Evolutionary conservation across 2,797 vertebrate species (phyloP), one percentile per base, ranked within the genome.

Genomic region (Lagodon rhomboides): DNA sequence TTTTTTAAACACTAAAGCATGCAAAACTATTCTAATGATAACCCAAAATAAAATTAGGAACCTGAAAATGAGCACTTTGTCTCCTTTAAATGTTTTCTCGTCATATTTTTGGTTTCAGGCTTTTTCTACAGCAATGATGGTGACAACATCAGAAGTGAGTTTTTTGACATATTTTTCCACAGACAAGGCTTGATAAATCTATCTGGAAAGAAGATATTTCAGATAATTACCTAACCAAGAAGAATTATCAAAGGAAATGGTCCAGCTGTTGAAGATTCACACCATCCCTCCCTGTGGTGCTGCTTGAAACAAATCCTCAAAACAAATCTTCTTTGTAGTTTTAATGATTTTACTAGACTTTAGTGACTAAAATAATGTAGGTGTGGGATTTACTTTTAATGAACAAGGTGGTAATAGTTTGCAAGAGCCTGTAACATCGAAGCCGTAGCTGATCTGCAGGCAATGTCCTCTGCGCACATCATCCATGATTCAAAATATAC

Each of bases 201-300:
- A 60, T 67, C 55, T 73, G 12, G 64, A 80, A 75, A 79, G 27
- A 54, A 23, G 11, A 69, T 77, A 73, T 84, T 82, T 75, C 38
- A 75, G 56, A 84, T 78, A 75, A 76, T 77, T 86, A 78, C 58
- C 2, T 56, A 73, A 69, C 82, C 53, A 78, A 60, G 47, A 47
- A 16, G 25, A 78, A 65, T 2, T 71, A 34, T 70, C 74, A 74
- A 25, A 68, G 53, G 41, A 69, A 51, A 73, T 44, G 20, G 47
- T 10, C 9, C 7, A 25, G 22, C 44, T 53, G 17, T 22, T 73
- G 6, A 55, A 77, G 67, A 77, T 59, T 51, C 38, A 5, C 46
- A 53, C 12, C 34, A 50, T 27, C 20, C 50, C 41, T 41, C 23
- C 11, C 41, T 46, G n/a, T 34, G 49, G 49, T 68, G 55, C 22